Evolutionary conservation across 2,888 invertebrate genomes (phyloP), one percentile per base, ranked within the genome.

Genomic region (Allolobophora icterica): DNA sequence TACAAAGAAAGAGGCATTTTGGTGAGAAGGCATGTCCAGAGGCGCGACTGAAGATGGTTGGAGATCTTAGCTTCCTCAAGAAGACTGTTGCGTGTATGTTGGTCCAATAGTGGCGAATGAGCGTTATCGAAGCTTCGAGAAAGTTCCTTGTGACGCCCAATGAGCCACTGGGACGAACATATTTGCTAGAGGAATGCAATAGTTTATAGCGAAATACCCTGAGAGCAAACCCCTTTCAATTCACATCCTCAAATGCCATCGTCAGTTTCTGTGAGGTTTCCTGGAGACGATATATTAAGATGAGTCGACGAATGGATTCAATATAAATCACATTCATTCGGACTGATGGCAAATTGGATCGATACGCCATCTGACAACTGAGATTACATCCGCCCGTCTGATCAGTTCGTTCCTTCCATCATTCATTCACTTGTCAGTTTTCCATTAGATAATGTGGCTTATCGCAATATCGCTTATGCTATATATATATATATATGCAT

Each of bases 401-500:
- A 71, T 71, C n/a, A 71, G n/a, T 52, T 52, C 52, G 3, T 15
- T 21, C 19, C 52, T 19, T 71, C 71, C n/a, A n/a, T 71, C 71
- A 8, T n/a, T 71, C 71, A 71, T n/a, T n/a, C 71, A 11, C 8
- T 30, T 71, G 71, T 71, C 71, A 71, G 71, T n/a, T 71, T 71
- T 71, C 71, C 71, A 71, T 71, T 71, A 71, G 71, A 71, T 71
- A 71, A 71, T 71, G n/a, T 71, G 71, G 8, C 71, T 71, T 71
- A 71, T 71, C 71, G 71, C n/a, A 71, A 71, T n/a, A n/a, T n/a
- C 71, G 71, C n/a, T 71, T n/a, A 71, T 71, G 30, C n/a, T n/a
- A n/a, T n/a, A 11, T 71, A 71, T 17, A 52, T 24, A 52, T 24
- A 52, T 19, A n/a, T n/a, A n/a, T n/a, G n/a, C n/a, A n/a, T n/a